phyloP scores from a whole-genome alignment of 2,888 invertebrate species.

The Drosophila flavopinicola region DNA sequence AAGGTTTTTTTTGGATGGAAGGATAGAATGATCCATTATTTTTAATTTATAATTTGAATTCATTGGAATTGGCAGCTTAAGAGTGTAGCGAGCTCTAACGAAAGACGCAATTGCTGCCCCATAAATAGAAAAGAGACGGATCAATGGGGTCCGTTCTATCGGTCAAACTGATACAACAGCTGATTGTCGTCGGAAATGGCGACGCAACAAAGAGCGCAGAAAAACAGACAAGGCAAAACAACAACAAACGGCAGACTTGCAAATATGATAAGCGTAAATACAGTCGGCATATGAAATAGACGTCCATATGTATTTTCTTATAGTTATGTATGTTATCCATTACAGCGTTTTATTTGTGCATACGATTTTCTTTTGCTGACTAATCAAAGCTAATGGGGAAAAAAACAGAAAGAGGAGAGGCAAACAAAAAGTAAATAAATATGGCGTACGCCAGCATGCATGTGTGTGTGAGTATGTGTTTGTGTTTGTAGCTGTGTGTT shows the following conservation, averaged over 20 bases:
- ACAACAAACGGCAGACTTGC: constrained; percentile 29
- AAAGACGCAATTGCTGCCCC: constrained; percentile 34
- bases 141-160: constrained; percentile 26
- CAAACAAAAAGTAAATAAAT: constrained; percentile 60
- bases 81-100: background rate
- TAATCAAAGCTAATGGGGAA: constrained; percentile 58
- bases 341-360: constrained; percentile 43
- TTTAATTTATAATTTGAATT: too few species aligned
- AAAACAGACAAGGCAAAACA: constrained; percentile 33
- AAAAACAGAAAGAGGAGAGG: constrained; percentile 5
- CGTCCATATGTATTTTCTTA: constrained; percentile 24
- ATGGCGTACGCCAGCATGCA: constrained; percentile 59
- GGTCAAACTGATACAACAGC: constrained; percentile 69
- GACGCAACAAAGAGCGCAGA: constrained; percentile 42
- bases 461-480: constrained; percentile 25
- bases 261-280: constrained; percentile 39
- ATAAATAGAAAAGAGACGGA: constrained; percentile 3
- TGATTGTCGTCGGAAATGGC: constrained; percentile 53
- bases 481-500: constrained; percentile 25
- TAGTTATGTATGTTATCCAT: constrained; percentile 32
- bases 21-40: too few species aligned
- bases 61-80: background rate
- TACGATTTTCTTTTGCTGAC: constrained; percentile 55
- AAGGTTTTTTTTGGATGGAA: too few species aligned
- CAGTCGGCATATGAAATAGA: constrained; percentile 4